Conservation (phyloP, 2,888 invertebrate genomes). For the Volucella bombylans region DNA sequence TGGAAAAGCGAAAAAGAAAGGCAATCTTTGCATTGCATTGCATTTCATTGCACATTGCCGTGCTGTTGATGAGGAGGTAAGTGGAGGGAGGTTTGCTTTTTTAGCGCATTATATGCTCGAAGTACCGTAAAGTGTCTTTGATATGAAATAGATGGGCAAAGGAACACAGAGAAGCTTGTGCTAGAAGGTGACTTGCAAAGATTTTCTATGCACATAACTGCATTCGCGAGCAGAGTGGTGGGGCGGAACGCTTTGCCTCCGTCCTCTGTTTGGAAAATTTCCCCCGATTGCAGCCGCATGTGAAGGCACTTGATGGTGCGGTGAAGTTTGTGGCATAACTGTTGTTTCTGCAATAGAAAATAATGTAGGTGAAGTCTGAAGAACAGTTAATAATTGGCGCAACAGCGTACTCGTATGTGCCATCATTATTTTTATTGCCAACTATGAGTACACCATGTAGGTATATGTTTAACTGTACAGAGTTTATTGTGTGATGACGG, state of each 20-base stretch:
- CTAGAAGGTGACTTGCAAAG: slow-evolving; percentile 36
- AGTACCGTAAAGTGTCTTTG: slow-evolving; percentile 73
- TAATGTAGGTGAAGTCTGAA: slow-evolving; percentile 74
- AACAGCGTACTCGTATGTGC: slow-evolving; percentile 49
- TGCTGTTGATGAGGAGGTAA: slow-evolving; percentile 16
- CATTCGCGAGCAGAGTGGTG: slow-evolving; percentile 29
- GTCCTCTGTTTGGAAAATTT: slow-evolving; percentile 1
- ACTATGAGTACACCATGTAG: not conserved
- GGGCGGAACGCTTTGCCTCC: slow-evolving; percentile 1
- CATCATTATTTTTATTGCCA: slow-evolving; percentile 57
- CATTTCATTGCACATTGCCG: slow-evolving; percentile 26
- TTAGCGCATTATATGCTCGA: slow-evolving; percentile 64
- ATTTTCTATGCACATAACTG: slow-evolving; percentile 57
- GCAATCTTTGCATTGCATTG: slow-evolving; percentile 45
- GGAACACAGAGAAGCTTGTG: slow-evolving; percentile 38
- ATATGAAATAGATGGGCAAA: slow-evolving; percentile 63
- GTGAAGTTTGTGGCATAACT: slow-evolving; percentile 67
- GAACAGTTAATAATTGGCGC: slow-evolving; percentile 70
- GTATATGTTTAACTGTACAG: not conserved
- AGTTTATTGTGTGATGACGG: slow-evolving; percentile 5
- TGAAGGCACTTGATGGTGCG: slow-evolving; percentile 51
- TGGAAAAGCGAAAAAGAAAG: slow-evolving; percentile 74
- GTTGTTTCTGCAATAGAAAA: slow-evolving; percentile 70
- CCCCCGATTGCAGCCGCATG: slow-evolving; percentile 6
- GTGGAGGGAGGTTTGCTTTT: slow-evolving; percentile 11